A percentile compares a stretch with the other conserved stretches of the same genome.
These are phyloP conservation scores for Spinibarbus caldwelli DNA, from an alignment of 2,797 vertebrate genomes.

Conservation along the genomic window DNA sequence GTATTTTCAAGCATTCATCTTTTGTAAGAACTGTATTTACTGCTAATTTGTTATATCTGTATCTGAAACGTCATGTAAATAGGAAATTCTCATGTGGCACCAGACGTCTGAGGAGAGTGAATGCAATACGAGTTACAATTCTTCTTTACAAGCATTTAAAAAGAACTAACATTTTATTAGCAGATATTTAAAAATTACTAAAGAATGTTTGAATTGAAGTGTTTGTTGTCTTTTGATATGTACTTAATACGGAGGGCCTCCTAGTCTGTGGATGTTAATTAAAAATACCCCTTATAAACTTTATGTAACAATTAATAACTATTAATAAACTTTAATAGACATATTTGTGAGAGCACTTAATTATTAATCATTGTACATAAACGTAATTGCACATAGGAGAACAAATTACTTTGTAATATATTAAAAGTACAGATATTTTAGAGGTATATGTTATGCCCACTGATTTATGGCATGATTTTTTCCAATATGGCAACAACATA, in stretches of 20 bases:
- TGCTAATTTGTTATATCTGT: background rate
- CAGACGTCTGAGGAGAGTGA: background rate
- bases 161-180: background rate
- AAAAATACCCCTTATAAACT: too few relatives aligned
- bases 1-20: background rate
- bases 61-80: background rate
- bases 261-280: too few relatives aligned
- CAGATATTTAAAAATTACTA: background rate
- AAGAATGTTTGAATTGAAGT: background rate
- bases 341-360: background rate
- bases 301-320: background rate
- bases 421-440: background rate
- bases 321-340: background rate
- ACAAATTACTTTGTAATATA: background rate
- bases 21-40: background rate
- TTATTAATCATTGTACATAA: background rate
- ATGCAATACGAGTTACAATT: background rate
- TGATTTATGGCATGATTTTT: conserved; percentile 3
- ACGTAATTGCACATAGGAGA: background rate
- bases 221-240: background rate
- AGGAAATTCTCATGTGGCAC: background rate
- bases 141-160: background rate
- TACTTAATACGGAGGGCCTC: background rate
- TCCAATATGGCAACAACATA: background rate
- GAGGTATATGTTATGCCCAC: background rate